Evolutionary conservation across 2,113 vertebrate genomes (phyloP).

Genomic region (Paradoxurus hermaphroditus): DNA sequence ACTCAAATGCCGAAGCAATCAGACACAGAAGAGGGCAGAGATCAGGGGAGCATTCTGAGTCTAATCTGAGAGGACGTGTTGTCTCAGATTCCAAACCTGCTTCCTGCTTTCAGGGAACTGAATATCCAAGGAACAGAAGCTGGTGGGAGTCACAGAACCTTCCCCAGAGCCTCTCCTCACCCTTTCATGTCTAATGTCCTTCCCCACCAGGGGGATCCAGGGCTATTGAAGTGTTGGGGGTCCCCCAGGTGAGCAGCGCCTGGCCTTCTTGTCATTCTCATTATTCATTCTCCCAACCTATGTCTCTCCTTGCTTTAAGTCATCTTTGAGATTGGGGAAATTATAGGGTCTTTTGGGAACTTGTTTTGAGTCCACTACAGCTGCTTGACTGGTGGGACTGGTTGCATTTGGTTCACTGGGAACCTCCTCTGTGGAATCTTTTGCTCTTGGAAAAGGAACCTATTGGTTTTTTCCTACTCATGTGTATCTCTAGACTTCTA

Average conservation of each 20-base stretch:
- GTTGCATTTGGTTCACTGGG: too few relatives aligned
- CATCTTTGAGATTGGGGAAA: neutral
- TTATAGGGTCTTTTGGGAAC: neutral
- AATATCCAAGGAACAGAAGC: too few relatives aligned
- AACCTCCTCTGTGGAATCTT: conserved; percentile 53
- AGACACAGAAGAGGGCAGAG: neutral
- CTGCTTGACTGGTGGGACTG: neutral
- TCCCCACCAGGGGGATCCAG: rapidly evolving
- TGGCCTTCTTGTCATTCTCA: too few relatives aligned
- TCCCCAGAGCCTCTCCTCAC: neutral
- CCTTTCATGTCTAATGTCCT: neutral
- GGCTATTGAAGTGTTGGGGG: rapidly evolving
- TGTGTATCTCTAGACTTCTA: neutral
- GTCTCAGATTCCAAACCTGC: neutral
- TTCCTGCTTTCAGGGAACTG: neutral
- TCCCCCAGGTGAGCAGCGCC: rapidly evolving
- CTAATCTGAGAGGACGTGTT: neutral
- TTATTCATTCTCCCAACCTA: neutral
- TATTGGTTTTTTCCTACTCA: neutral
- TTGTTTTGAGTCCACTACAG: neutral
- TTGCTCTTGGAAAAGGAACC: conserved; percentile 34
- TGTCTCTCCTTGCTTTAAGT: neutral
- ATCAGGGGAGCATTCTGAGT: neutral
- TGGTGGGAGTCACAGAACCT: neutral
- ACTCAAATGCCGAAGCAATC: conserved; percentile 39